phyloP scores from a whole-genome alignment of 2,113 vertebrate species.

The Tor tambroides region DNA sequence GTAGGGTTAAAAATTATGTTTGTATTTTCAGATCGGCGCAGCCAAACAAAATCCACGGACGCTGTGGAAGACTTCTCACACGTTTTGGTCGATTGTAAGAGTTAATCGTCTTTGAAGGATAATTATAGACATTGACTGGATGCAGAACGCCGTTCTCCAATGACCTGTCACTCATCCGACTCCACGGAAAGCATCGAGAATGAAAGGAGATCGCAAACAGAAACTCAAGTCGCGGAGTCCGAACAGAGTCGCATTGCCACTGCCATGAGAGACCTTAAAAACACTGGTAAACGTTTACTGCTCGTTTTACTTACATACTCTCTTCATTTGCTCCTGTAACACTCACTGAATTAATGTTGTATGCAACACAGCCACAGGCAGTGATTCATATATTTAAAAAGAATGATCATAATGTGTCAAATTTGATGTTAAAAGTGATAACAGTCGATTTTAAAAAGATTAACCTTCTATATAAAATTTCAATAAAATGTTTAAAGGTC shows the following conservation, averaged over 20 bases:
- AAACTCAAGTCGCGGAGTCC: slow-evolving; percentile 63
- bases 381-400: background rate
- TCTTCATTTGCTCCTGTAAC: background rate
- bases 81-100: slow-evolving; percentile 8
- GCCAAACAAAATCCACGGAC: background rate
- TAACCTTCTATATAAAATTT: background rate
- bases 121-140: slow-evolving; percentile 55
- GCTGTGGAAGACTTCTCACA: slow-evolving; percentile 11
- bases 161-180: slow-evolving; percentile 84
- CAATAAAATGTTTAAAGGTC: background rate
- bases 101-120: slow-evolving; percentile 34
- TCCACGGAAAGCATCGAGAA: slow-evolving; percentile 73
- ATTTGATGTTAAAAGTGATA: background rate
- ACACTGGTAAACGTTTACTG: slow-evolving; percentile 33
- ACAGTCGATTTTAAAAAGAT: background rate
- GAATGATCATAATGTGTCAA: background rate
- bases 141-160: slow-evolving; percentile 66
- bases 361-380: background rate
- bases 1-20: no score
- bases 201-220: slow-evolving; percentile 61
- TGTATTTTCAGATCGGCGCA: background rate
- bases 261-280: slow-evolving; percentile 61
- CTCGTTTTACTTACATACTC: background rate
- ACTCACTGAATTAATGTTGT: background rate
- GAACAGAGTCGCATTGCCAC: slow-evolving; percentile 74